A percentile compares a stretch with the other conserved stretches of the same genome.
Conservation (phyloP, 1,140 invertebrate genomes). For the Drosophila neocordata region DNA sequence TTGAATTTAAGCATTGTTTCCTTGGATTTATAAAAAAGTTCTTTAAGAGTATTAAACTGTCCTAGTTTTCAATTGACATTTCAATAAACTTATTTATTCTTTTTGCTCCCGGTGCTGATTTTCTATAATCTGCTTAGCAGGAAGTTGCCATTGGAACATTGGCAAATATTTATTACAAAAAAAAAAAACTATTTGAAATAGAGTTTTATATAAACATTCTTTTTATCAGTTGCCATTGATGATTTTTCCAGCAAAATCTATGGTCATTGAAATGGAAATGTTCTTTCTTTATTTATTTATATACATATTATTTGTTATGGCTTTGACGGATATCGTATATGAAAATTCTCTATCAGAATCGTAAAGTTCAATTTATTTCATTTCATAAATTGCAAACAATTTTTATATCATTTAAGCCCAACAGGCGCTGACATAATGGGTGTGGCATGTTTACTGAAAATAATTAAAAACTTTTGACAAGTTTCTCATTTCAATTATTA, state of each 20-base stretch:
- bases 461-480: constrained; percentile 58
- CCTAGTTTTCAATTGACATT: neutral
- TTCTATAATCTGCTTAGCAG: constrained; percentile 12
- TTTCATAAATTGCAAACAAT: constrained; percentile 1
- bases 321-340: too few species aligned
- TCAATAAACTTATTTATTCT: neutral
- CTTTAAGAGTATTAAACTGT: neutral
- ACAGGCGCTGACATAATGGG: neutral
- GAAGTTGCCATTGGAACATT: neutral
- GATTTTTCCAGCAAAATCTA: neutral
- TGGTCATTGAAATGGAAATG: neutral
- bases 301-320: neutral
- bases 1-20: neutral
- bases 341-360: neutral
- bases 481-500: constrained; percentile 48
- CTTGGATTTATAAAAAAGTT: neutral
- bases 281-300: neutral
- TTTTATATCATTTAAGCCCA: constrained; percentile 1
- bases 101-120: neutral
- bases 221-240: neutral
- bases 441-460: constrained; percentile 1
- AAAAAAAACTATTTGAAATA: constrained; percentile 10
- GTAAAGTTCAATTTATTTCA: neutral
- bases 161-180: neutral
- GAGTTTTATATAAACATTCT: constrained; percentile 9